phyloP scores from a whole-genome alignment of 2,113 vertebrate species.

The Pongo abelii region DNA sequence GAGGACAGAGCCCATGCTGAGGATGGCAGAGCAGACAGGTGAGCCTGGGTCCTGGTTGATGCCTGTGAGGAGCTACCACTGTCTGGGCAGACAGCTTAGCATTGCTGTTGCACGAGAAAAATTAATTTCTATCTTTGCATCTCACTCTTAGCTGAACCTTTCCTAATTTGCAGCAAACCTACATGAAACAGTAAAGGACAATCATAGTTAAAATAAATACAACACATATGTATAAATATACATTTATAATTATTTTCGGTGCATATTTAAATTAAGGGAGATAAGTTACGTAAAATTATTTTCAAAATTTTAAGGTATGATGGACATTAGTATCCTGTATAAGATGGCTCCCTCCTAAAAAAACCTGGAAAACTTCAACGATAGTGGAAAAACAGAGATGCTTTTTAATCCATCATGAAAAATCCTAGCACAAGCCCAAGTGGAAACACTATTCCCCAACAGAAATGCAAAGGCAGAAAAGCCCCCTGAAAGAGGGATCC shows the following conservation, averaged over 20 bases:
- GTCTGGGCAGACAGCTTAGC: background rate
- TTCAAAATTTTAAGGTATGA: background rate
- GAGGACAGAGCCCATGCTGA: background rate
- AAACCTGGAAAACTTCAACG: background rate
- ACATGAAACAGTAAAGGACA: background rate
- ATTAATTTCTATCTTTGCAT: background rate
- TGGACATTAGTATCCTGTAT: accelerated
- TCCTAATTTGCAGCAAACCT: background rate
- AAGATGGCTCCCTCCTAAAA: background rate
- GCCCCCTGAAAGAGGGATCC: background rate
- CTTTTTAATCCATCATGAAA: background rate
- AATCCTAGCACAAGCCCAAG: background rate
- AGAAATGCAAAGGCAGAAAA: background rate
- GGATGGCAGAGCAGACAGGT: background rate
- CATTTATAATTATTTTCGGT: background rate
- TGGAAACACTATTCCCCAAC: background rate
- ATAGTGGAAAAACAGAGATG: background rate
- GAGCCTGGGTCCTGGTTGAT: background rate
- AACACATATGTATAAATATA: no score
- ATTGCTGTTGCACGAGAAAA: background rate
- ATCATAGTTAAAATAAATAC: background rate
- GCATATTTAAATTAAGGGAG: background rate
- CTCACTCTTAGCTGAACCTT: background rate
- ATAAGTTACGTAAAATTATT: background rate
- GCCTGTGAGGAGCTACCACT: background rate